Conservation (phyloP, 2,113 vertebrate species). For the Myotis lucifugus region DNA sequence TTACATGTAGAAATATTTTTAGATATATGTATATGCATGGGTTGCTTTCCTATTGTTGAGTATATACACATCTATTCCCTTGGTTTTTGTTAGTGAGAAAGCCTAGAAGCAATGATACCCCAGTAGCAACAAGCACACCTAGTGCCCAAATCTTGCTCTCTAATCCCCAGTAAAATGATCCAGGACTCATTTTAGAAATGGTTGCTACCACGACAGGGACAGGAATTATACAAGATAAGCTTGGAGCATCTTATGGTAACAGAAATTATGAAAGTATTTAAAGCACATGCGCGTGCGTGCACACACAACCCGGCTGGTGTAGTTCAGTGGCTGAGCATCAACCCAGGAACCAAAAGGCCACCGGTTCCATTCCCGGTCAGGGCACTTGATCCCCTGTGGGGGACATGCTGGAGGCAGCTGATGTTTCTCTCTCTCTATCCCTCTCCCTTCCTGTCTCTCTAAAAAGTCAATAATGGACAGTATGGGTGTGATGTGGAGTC, state of each 20-base stretch:
- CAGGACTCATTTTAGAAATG: background rate
- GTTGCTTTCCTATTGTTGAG: background rate
- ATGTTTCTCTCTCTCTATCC: too few species aligned
- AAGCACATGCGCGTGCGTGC: too few species aligned
- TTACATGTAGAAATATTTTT: background rate
- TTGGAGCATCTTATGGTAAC: background rate
- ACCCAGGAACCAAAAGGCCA: too few species aligned
- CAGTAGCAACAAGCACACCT: background rate
- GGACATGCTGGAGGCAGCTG: too few species aligned
- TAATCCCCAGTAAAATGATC: background rate
- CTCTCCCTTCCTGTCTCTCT: too few species aligned
- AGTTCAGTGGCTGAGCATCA: too few species aligned
- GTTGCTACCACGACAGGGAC: background rate
- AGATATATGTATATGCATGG: background rate
- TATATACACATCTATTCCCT: background rate
- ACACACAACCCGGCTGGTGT: too few species aligned
- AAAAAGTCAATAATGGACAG: too few species aligned
- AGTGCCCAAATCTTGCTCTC: background rate
- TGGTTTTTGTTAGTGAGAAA: background rate
- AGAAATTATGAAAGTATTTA: background rate
- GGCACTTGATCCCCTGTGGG: too few species aligned
- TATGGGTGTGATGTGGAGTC: background rate
- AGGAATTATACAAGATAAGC: background rate
- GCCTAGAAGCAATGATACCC: background rate
- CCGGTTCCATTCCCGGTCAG: too few species aligned